phyloP scores from a whole-genome alignment of 1,140 invertebrate species.

The Drosophila pruinosa region DNA sequence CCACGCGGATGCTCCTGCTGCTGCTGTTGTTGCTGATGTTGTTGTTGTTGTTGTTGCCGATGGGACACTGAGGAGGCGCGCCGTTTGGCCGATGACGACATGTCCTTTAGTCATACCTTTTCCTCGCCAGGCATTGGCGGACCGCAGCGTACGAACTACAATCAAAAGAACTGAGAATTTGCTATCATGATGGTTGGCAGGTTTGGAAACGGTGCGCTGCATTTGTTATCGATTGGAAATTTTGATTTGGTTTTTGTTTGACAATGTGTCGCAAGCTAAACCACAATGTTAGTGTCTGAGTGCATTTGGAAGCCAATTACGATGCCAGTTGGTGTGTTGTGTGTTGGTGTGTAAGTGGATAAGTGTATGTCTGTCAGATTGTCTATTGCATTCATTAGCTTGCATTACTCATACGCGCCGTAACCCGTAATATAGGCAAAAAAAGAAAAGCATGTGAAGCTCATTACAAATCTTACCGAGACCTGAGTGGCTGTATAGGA shows the following conservation, averaged over 20 bases:
- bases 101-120: conserved; percentile 83
- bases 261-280: conserved; percentile 20
- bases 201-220: conserved; percentile 75
- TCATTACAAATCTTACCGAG: conserved; percentile 87
- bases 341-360: conserved; percentile 11
- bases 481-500: conserved; percentile 92
- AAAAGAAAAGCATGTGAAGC: conserved; percentile 60
- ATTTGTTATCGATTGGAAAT: conserved; percentile 27
- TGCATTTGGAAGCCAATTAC: conserved; percentile 17
- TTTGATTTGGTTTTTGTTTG: background rate
- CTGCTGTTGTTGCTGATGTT: conserved; percentile 35
- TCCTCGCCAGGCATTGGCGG: conserved; percentile 81
- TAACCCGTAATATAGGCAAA: conserved; percentile 50
- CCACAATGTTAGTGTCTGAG: conserved; percentile 2
- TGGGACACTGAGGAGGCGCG: conserved; percentile 69
- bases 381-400: conserved; percentile 32
- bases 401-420: conserved; percentile 76
- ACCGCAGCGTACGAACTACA: conserved; percentile 83
- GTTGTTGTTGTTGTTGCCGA: conserved; percentile 40
- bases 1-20: conserved; percentile 21
- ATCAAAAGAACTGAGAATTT: conserved; percentile 82
- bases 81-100: conserved; percentile 71
- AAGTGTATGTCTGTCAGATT: conserved; percentile 19
- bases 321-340: background rate
- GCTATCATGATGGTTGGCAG: conserved; percentile 79